Conservation (phyloP, 2,113 vertebrate species). For the Antechinus stuartii region DNA sequence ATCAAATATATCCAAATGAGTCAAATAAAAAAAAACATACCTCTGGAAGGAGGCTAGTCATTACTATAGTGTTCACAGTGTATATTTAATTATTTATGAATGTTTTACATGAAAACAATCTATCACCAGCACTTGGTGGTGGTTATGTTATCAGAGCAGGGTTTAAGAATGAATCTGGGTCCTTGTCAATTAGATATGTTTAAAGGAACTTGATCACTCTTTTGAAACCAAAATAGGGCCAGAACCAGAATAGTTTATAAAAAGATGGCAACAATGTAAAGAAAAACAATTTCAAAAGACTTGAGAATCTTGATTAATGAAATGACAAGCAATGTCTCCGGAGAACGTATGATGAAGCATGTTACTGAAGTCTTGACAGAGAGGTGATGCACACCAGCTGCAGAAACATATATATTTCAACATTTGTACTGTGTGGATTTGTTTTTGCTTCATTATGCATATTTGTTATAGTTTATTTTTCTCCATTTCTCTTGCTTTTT, state of each 20-base stretch:
- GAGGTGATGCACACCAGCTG: background rate
- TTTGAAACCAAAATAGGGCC: background rate
- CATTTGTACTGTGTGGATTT: background rate
- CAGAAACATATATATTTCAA: background rate
- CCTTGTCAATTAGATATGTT: background rate
- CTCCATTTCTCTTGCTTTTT: background rate
- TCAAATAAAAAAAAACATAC: background rate
- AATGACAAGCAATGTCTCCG: background rate
- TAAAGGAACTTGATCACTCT: background rate
- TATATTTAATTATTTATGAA: background rate
- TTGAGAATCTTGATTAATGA: background rate
- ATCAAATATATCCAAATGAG: background rate
- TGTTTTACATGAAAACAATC: background rate
- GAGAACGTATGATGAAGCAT: background rate
- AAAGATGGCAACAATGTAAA: background rate
- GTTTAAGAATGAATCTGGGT: background rate
- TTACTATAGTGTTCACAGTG: background rate
- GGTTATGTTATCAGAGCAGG: conserved; percentile 18
- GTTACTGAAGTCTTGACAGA: background rate
- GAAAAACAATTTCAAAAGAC: background rate
- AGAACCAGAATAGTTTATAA: background rate
- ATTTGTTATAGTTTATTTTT: background rate
- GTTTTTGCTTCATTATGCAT: background rate
- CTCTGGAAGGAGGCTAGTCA: background rate
- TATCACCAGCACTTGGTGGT: background rate